Evolutionary conservation across 2,888 invertebrate genomes (phyloP), one percentile per base, ranked within the genome.

Genomic region (Drosophila testacea): DNA sequence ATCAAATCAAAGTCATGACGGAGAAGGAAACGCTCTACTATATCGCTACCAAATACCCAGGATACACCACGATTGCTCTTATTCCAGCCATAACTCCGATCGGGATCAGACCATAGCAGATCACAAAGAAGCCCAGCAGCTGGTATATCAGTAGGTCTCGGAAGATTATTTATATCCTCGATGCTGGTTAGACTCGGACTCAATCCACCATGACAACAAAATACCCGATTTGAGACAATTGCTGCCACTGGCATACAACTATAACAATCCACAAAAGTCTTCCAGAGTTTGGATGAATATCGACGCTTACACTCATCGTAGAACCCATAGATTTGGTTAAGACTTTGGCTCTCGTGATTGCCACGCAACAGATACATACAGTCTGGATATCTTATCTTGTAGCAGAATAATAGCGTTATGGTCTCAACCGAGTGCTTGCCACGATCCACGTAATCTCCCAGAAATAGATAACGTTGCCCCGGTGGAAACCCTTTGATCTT

Each of bases 401-500:
- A 99, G 69, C 98, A 98, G 86, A 99, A 95, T 77, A 98, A 93
- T 69, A 99, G 95, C 93, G 98, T 99, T 91, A 99, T 98, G 42
- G 99, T 99, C 94, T 99, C 98, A 85, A 99, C 93, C 7, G 96
- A 96, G 91, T 97, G 96, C 83, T 93, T 93, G 90, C 95, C 98
- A 93, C 95, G 96, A 94, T 95, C 97, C 50, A 97, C 97, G 90
- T 97, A 97, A 92, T 97, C 97, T 6, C 97, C 97, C 81, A 97
- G 94, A 93, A 99, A 99, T 80, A 99, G 94, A 93, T 99, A 99
- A 93, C 99, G 99, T 65, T 98, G 97, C 93, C 98, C 98, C n/a
- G 99, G 99, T 63, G 99, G 99, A 93, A 99, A 99, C 4, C 99
- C 98, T 64, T 99, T 99, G 92, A 99, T 98, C 93, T 99, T 99